phyloP scores from a whole-genome alignment of 2,797 vertebrate species.

The Spinibarbus caldwelli region DNA sequence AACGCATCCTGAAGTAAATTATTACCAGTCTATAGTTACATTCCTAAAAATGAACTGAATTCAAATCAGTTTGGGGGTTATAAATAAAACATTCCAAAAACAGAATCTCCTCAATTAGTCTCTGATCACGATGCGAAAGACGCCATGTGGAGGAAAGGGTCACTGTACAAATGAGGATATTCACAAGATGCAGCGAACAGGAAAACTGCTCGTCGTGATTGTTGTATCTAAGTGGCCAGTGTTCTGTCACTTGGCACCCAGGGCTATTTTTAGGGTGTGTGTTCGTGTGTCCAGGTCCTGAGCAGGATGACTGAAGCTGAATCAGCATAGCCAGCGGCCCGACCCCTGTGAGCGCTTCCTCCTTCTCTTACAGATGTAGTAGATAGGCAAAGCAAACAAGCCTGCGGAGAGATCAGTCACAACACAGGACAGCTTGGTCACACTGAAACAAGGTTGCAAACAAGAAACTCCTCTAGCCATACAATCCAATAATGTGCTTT shows the following conservation, averaged over 20 bases:
- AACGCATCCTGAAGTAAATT: not conserved
- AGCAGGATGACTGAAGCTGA: constrained; percentile 25
- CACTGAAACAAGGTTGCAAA: not conserved
- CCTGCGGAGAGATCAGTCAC: constrained; percentile 72
- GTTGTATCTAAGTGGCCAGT: constrained; percentile 26
- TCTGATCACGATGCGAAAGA: constrained; percentile 19
- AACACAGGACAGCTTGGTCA: too few species aligned
- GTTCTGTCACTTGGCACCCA: constrained; percentile 34
- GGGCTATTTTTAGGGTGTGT: constrained; percentile 31
- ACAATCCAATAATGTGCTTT: not conserved
- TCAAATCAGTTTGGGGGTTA: constrained; percentile 8
- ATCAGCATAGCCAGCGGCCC: constrained; percentile 76
- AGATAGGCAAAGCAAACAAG: constrained; percentile 92
- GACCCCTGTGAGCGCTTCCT: constrained; percentile 86
- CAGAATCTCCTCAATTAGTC: constrained; percentile 2
- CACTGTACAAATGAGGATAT: constrained; percentile 28
- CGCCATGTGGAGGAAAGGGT: not conserved
- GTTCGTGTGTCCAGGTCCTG: constrained; percentile 26
- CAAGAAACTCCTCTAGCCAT: not conserved
- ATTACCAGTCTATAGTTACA: constrained; percentile 1
- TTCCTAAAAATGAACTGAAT: constrained; percentile 26
- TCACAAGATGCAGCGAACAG: constrained; percentile 14
- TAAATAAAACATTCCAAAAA: constrained; percentile 21
- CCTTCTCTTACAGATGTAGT: constrained; percentile 96
- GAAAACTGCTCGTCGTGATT: constrained; percentile 20